Evolutionary conservation across 2,113 vertebrate genomes (phyloP).

Genomic region (Microcebus griseorufus): DNA sequence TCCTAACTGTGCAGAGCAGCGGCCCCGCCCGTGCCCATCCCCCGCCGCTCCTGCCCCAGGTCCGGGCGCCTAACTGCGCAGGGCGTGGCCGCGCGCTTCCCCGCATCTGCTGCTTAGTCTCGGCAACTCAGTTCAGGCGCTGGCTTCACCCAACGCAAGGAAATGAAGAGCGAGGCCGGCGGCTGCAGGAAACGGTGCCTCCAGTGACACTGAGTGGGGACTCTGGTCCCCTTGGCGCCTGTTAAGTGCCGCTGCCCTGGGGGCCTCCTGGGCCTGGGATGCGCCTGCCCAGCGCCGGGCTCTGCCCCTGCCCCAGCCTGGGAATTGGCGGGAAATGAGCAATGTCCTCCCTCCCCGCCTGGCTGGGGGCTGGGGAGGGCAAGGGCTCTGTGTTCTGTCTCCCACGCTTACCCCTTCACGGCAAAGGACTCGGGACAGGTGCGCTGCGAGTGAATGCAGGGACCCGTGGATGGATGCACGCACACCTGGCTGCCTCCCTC

Average conservation of each 20-base stretch:
- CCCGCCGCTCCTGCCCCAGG: fast-evolving
- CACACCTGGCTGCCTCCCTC: neutral
- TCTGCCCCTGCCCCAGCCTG: neutral
- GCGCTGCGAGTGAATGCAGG: neutral
- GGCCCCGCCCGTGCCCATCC: fast-evolving
- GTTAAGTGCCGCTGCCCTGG: neutral
- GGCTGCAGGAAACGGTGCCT: fast-evolving
- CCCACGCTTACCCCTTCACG: fast-evolving
- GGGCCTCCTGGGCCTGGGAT: neutral
- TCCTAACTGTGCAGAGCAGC: neutral
- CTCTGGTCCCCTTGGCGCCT: fast-evolving
- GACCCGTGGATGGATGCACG: neutral
- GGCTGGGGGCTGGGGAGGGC: fast-evolving
- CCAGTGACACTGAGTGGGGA: fast-evolving
- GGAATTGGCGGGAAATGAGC: neutral
- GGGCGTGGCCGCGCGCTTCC: fast-evolving
- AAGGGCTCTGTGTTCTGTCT: fast-evolving
- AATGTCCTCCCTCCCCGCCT: neutral
- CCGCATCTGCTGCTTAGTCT: fast-evolving
- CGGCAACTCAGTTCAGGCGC: too few relatives aligned
- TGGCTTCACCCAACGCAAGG: fast-evolving
- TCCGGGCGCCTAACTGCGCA: fast-evolving
- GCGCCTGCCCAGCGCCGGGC: fast-evolving
- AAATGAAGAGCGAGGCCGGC: fast-evolving
- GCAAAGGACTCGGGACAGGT: neutral